Conservation (phyloP, 2,797 vertebrate genomes). For the Artibeus lituratus region DNA sequence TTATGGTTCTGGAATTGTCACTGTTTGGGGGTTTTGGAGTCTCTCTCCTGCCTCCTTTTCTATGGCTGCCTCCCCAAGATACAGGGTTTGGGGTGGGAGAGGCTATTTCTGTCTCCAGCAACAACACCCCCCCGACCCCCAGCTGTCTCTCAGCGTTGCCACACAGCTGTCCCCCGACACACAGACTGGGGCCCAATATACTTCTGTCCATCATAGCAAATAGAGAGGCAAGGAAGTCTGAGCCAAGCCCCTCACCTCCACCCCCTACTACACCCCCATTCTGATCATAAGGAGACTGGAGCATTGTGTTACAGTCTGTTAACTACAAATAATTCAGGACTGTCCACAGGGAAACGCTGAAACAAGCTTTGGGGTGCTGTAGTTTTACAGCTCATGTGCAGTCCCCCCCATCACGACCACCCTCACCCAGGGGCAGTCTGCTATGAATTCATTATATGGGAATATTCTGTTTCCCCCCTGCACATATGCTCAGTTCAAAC, state of each 20-base stretch:
- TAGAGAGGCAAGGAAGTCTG: background rate
- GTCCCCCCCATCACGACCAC: background rate
- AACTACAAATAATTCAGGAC: conserved; percentile 76
- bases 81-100: background rate
- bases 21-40: background rate
- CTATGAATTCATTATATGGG: conserved; percentile 78
- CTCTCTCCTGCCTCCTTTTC: conserved; percentile 29
- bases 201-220: conserved; percentile 68
- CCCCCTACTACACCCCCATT: background rate
- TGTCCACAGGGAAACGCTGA: conserved; percentile 47
- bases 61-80: background rate
- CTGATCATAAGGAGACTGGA: conserved; percentile 40
- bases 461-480: conserved; percentile 24
- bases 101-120: conserved; percentile 4
- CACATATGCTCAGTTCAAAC: conserved; percentile 75
- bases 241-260: conserved; percentile 36
- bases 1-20: conserved; percentile 72
- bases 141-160: conserved; percentile 60
- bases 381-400: conserved; percentile 37
- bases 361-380: conserved; percentile 65
- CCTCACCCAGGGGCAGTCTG: conserved; percentile 60
- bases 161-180: conserved; percentile 62
- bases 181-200: conserved; percentile 62
- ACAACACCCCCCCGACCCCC: background rate
- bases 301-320: conserved; percentile 79